phyloP scores from a whole-genome alignment of 2,797 vertebrate species.

The Enteromius afrohamiltoni region DNA sequence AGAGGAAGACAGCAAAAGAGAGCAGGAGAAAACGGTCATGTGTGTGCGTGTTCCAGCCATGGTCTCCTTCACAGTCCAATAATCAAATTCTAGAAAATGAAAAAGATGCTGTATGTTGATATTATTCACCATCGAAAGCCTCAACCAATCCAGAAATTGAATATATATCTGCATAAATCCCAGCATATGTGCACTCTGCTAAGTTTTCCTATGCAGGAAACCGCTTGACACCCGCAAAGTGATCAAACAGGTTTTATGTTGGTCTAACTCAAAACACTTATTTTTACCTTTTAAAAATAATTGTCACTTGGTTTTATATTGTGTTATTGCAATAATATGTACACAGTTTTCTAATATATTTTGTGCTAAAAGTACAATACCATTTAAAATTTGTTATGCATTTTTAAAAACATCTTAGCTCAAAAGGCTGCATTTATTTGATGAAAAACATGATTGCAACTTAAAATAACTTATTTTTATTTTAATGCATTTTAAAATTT shows the following conservation, averaged over 20 bases:
- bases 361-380: not conserved
- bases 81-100: slow-evolving; percentile 38
- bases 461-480: not conserved
- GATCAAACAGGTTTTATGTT: not conserved
- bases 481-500: not conserved
- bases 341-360: not conserved
- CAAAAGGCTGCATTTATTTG: not conserved
- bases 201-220: slow-evolving; percentile 5
- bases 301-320: not conserved
- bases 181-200: slow-evolving; percentile 1
- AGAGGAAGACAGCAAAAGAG: not conserved
- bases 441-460: not conserved
- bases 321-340: not conserved
- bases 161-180: slow-evolving; percentile 8
- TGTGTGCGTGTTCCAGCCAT: not conserved
- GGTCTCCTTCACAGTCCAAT: slow-evolving; percentile 29
- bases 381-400: not conserved
- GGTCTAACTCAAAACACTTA: not conserved
- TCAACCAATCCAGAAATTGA: slow-evolving; percentile 8
- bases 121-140: slow-evolving; percentile 32
- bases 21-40: not conserved
- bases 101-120: slow-evolving; percentile 33
- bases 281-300: not conserved
- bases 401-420: not conserved
- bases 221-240: not conserved